Evolutionary conservation across 1,140 invertebrate genomes (phyloP).

Genomic region (Hycleus cichorii): DNA sequence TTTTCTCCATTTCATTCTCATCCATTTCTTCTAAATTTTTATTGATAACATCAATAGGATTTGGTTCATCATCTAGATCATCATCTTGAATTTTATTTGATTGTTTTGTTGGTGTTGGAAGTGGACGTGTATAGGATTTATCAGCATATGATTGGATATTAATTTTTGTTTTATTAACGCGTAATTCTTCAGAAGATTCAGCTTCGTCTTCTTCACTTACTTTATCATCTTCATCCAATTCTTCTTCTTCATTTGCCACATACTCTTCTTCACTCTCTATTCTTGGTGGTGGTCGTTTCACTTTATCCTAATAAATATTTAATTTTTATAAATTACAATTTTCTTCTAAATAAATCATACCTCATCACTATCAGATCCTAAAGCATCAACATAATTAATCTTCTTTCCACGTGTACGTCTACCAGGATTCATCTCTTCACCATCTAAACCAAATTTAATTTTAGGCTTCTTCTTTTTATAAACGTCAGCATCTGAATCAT

Average conservation of each 20-base stretch:
- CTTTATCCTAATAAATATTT: slow-evolving; percentile 19
- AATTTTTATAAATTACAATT: too few species aligned
- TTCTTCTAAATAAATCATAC: too few species aligned
- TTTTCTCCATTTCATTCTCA: slow-evolving; percentile 51
- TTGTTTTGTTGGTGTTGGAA: slow-evolving; percentile 27
- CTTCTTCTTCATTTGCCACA: slow-evolving; percentile 45
- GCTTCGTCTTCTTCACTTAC: slow-evolving; percentile 39
- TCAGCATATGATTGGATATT: not conserved
- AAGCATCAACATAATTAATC: slow-evolving; percentile 61
- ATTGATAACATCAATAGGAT: slow-evolving; percentile 26
- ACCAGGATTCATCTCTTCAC: slow-evolving; percentile 44
- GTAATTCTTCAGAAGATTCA: slow-evolving; percentile 7
- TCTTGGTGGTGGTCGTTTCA: slow-evolving; percentile 3
- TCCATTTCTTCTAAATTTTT: slow-evolving; percentile 43
- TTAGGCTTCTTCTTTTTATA: slow-evolving; percentile 42
- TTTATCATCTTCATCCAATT: slow-evolving; percentile 48
- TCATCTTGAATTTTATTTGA: slow-evolving; percentile 19
- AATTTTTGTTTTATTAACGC: slow-evolving; percentile 7
- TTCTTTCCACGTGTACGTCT: slow-evolving; percentile 59
- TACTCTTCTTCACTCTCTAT: slow-evolving; percentile 49
- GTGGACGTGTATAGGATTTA: not conserved
- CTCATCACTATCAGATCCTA: slow-evolving; percentile 55
- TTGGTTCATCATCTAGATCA: slow-evolving; percentile 19
- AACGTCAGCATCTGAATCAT: slow-evolving; percentile 42
- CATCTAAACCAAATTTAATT: slow-evolving; percentile 48